These are phyloP conservation scores for Triplophysa siluroides DNA, from an alignment of 2,113 vertebrate species.

Conservation along the genomic window DNA sequence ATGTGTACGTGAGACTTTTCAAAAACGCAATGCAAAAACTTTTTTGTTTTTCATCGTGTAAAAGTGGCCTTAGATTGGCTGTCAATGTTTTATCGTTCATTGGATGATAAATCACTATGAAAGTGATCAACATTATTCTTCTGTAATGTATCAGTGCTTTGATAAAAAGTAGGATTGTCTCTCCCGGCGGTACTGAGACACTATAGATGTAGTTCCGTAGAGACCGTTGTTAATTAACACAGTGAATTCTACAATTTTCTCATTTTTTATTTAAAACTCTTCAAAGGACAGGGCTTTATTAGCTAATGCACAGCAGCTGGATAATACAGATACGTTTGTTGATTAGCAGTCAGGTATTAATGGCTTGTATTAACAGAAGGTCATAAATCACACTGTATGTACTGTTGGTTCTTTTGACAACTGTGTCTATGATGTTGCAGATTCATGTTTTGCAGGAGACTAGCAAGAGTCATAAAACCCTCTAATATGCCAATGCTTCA, in stretches of 20 bases:
- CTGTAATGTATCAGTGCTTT: too few species aligned
- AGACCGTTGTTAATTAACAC: neutral
- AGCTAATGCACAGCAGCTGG: neutral
- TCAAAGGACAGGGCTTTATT: neutral
- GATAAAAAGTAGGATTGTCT: neutral
- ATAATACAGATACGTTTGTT: neutral
- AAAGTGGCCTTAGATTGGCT: too few species aligned
- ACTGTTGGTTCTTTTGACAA: neutral
- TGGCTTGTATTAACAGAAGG: neutral
- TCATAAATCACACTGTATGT: neutral
- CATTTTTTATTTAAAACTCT: neutral
- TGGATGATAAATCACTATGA: too few species aligned
- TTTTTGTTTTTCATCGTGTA: too few species aligned
- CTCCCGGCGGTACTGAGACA: neutral
- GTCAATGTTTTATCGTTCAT: too few species aligned
- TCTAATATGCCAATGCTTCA: too few species aligned
- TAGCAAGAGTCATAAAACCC: neutral
- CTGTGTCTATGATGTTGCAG: neutral
- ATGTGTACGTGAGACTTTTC: too few species aligned
- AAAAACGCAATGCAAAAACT: too few species aligned
- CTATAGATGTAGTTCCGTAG: neutral
- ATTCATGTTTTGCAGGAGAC: neutral
- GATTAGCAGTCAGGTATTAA: neutral
- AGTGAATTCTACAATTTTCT: neutral
- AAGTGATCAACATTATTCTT: too few species aligned